phyloP scores from a whole-genome alignment of 1,140 invertebrate species.

The Cydia pomonella region DNA sequence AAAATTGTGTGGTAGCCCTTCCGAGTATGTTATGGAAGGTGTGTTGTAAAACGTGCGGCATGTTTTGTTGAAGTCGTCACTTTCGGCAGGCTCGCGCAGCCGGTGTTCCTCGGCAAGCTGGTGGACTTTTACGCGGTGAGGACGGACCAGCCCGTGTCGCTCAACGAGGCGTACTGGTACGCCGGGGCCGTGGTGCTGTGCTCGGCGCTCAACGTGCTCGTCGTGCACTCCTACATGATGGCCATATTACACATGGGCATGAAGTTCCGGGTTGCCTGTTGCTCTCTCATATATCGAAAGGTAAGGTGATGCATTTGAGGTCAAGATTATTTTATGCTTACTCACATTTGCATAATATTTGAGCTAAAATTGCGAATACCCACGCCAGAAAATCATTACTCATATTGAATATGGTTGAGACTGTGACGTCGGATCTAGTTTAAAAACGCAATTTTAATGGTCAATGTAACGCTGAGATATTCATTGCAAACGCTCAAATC shows the following conservation, averaged over 20 bases:
- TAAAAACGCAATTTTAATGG: not conserved
- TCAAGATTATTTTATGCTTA: not conserved
- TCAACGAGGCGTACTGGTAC: conserved; percentile 84
- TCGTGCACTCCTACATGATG: conserved; percentile 91
- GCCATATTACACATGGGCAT: conserved; percentile 87
- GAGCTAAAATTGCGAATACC: not conserved
- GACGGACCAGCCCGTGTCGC: conserved; percentile 67
- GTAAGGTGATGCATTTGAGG: conserved; percentile 65
- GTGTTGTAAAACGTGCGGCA: no score
- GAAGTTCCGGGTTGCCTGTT: conserved; percentile 89
- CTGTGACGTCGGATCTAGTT: not conserved
- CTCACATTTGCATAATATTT: not conserved
- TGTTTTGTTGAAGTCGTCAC: not conserved
- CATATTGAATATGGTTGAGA: no score
- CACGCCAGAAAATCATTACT: not conserved
- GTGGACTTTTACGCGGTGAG: conserved; percentile 85
- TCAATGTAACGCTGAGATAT: not conserved
- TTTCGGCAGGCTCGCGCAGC: conserved; percentile 84
- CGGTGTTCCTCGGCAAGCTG: conserved; percentile 86
- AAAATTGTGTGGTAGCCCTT: no score
- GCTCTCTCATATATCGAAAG: conserved; percentile 91
- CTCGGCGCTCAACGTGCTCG: conserved; percentile 85
- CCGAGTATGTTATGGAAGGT: no score
- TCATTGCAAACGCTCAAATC: not conserved
- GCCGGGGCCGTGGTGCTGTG: conserved; percentile 85